Conservation (phyloP, 37 sponge, comb jelly and placozoan genomes). For the Chondrilla cf. caribensis region DNA sequence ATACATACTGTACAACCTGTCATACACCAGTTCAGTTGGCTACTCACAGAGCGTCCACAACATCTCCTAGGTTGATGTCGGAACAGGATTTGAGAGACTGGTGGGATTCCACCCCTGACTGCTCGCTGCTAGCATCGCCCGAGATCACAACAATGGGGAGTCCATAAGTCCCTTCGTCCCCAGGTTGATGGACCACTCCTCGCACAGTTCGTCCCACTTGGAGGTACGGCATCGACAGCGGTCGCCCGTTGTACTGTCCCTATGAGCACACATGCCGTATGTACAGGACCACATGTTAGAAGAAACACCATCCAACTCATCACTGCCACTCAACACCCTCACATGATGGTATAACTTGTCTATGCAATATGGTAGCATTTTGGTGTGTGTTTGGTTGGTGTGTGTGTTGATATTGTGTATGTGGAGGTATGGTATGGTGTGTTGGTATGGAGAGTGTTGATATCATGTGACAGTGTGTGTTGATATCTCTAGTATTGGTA, state of each 20-base stretch:
- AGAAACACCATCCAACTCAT: too few relatives aligned
- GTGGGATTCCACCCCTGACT: not conserved
- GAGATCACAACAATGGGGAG: slow-evolving; percentile 22
- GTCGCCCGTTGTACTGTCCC: slow-evolving; percentile 48
- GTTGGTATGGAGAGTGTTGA: too few relatives aligned
- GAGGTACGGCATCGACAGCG: slow-evolving; percentile 16
- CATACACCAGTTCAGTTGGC: too few relatives aligned
- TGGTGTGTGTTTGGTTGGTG: too few relatives aligned
- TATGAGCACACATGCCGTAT: not conserved
- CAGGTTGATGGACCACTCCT: not conserved
- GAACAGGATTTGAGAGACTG: not conserved
- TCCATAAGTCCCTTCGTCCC: not conserved
- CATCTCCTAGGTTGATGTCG: slow-evolving; percentile 36
- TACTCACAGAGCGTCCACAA: slow-evolving; percentile 45
- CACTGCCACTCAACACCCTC: too few relatives aligned
- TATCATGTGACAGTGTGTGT: too few relatives aligned
- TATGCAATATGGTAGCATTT: too few relatives aligned
- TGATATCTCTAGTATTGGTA: too few relatives aligned
- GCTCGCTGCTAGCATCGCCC: not conserved
- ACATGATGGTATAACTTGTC: too few relatives aligned
- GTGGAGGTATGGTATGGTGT: too few relatives aligned
- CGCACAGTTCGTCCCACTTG: slow-evolving; percentile 23
- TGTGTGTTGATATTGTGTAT: too few relatives aligned
- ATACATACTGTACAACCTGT: too few relatives aligned
- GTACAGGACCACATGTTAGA: not conserved